Evolutionary conservation across 2,888 invertebrate genomes (phyloP), one percentile per base, ranked within the genome.

Genomic region (Caenorhabditis sp.): DNA sequence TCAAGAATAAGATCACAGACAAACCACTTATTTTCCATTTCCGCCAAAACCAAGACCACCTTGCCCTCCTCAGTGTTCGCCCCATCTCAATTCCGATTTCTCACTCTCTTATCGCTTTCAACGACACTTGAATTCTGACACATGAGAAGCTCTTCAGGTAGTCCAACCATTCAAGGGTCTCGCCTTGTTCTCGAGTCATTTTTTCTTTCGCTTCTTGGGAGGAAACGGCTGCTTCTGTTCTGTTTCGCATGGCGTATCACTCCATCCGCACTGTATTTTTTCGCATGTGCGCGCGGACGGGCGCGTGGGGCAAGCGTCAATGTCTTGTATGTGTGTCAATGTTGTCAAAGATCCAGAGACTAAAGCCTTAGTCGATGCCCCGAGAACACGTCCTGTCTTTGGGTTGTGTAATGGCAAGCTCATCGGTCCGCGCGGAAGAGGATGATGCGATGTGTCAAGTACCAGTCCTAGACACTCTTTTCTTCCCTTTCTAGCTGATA

Each of bases 41-140:
- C 77, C 69, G 77, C 63, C 77, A 77, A 61, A 54, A 61, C 59
- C 22, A 59, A 54, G 54, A 54, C 54, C 58, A 44, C 72, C 49
- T 61, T 38, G 19, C 47, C 22, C 47, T n/a, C n/a, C n/a, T 47
- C 38, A 7, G 7, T 47, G 0, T 35, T 61, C 22, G 51, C 51
- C 26, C 24, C 44, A 26, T 63, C 63, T 63, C 63, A 63, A n/a
- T 63, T 63, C 28, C 63, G 44, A 58, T 63, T 63, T 64, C 47
- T 69, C 80, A 73, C 80, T 75, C 80, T 81, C 75, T 81, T 81
- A 81, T 81, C 81, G 81, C 54, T 81, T 81, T 81, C 81, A 75
- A 81, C 81, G 81, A 69, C 81, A 81, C 81, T 81, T 81, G 81
- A 81, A 81, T 81, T 81, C 75, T 81, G 81, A 81, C 81, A 81